These are phyloP conservation scores for Synanthedon myopaeformis DNA, from an alignment of 2,888 invertebrate genomes.

Conservation along the genomic window DNA sequence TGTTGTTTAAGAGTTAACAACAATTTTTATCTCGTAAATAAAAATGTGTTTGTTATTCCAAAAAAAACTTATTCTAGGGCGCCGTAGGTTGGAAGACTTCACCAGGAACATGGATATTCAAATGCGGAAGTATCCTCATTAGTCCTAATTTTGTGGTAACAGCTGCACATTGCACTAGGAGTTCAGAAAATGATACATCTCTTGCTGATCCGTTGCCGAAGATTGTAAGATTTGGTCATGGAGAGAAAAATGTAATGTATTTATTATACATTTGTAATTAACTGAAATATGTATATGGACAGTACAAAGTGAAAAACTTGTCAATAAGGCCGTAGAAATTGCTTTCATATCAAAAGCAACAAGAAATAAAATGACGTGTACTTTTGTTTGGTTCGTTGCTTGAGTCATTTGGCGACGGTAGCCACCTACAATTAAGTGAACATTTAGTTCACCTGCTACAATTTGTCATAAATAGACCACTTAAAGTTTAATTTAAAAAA, in stretches of 20 bases:
- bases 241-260: too few species aligned
- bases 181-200: neutral
- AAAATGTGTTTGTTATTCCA: neutral
- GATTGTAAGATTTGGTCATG: neutral
- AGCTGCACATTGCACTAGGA: slow-evolving; percentile 69
- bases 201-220: neutral
- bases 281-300: slow-evolving; percentile 8
- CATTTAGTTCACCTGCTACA: too few species aligned
- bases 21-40: neutral
- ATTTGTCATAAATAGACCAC: too few species aligned
- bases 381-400: too few species aligned
- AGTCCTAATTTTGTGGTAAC: slow-evolving; percentile 68
- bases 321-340: too few species aligned
- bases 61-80: neutral
- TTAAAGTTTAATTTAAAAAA: too few species aligned
- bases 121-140: slow-evolving; percentile 72
- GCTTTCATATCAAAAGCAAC: too few species aligned
- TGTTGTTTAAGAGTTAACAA: too few species aligned
- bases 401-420: too few species aligned
- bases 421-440: too few species aligned
- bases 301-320: too few species aligned
- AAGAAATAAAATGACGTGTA: too few species aligned
- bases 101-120: neutral
- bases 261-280: neutral
- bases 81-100: neutral